Evolutionary conservation across 1,140 invertebrate species (phyloP).

Genomic region (Drosophila tristis): DNA sequence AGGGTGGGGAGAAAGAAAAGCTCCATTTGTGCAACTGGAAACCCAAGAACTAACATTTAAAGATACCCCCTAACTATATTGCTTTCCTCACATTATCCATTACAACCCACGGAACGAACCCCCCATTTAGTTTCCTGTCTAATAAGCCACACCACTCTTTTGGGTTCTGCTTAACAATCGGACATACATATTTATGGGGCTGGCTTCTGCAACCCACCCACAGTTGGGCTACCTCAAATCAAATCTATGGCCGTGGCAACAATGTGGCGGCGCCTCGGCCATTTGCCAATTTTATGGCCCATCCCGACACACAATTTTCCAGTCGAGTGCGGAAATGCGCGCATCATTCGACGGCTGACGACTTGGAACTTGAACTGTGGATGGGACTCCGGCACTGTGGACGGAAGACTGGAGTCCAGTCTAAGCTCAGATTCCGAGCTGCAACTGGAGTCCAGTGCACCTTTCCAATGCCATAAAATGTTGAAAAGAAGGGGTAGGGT

Average conservation of each 20-base stretch:
- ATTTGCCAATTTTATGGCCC: constrained; percentile 71
- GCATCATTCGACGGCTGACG: constrained; percentile 44
- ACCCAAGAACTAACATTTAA: neutral
- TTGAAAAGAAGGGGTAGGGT: neutral
- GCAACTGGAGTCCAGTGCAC: constrained; percentile 36
- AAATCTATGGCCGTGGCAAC: constrained; percentile 42
- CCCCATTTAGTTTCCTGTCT: constrained; percentile 5
- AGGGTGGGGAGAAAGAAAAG: neutral
- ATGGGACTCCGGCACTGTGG: neutral
- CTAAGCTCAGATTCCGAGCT: constrained; percentile 1
- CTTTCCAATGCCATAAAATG: constrained; percentile 68
- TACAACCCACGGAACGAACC: neutral
- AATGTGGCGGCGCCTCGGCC: constrained; percentile 58
- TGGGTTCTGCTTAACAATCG: constrained; percentile 19
- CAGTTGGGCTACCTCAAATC: constrained; percentile 19
- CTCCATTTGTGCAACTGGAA: no score
- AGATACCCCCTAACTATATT: no score
- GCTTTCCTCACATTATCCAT: constrained; percentile 8
- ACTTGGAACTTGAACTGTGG: neutral
- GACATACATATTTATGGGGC: constrained; percentile 11
- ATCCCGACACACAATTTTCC: constrained; percentile 61
- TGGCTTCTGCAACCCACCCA: constrained; percentile 17
- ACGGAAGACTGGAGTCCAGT: constrained; percentile 11
- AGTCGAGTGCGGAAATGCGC: constrained; percentile 52
- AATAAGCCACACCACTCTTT: constrained; percentile 30